These are phyloP conservation scores for Peromyscus melanophrys DNA, from an alignment of 2,797 vertebrate genomes.

Conservation along the genomic window DNA sequence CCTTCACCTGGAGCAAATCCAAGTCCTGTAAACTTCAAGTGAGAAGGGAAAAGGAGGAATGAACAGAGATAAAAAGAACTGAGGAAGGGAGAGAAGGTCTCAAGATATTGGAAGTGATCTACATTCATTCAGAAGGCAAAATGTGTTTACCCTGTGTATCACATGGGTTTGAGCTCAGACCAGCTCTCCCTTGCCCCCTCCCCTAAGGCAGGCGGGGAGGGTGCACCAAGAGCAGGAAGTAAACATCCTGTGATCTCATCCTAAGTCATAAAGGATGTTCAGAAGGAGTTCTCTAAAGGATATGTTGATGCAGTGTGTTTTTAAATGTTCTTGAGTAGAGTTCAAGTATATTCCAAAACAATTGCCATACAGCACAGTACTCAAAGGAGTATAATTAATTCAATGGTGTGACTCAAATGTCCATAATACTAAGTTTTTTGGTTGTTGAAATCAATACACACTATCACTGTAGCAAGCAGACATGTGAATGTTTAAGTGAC, in stretches of 20 bases:
- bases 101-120: neutral
- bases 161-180: neutral
- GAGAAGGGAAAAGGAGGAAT: neutral
- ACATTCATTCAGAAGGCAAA: neutral
- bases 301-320: conserved; percentile 11
- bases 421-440: neutral
- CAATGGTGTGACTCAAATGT: neutral
- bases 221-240: neutral
- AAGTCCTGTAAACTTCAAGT: neutral
- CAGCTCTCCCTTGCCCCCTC: neutral
- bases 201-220: neutral
- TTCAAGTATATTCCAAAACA: conserved; percentile 39
- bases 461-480: neutral
- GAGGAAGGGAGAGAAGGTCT: neutral
- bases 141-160: neutral
- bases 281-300: conserved; percentile 10
- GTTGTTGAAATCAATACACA: neutral
- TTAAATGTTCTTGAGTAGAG: conserved; percentile 27
- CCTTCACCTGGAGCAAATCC: neutral
- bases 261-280: neutral
- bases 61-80: neutral
- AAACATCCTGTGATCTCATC: neutral
- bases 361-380: neutral
- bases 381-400: conserved; percentile 32
- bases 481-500: neutral